Percentiles rank a stretch among this genome's conserved stretches.
phyloP scores from a whole-genome alignment of 2,797 vertebrate genomes.

The Semaprochilodus insignis region DNA sequence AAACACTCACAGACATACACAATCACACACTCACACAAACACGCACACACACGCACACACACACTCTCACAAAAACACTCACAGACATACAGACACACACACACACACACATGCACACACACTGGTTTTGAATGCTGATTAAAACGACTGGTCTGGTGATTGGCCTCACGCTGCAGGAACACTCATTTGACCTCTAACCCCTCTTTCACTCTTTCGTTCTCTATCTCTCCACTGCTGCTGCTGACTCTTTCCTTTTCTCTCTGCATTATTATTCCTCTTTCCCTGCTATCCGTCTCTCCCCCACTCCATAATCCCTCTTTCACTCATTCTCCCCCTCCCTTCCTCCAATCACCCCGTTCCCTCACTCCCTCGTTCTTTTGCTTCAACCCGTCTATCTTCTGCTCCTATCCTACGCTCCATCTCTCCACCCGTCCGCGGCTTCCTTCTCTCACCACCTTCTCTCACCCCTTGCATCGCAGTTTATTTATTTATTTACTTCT shows the following conservation, averaged over 20 bases:
- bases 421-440: conserved; percentile 50
- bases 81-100: conserved; percentile 1
- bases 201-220: conserved; percentile 47
- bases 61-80: too few relatives aligned
- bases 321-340: conserved; percentile 8
- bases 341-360: conserved; percentile 44
- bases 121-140: conserved; percentile 74
- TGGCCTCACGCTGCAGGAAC: conserved; percentile 76
- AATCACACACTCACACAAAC: not conserved
- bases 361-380: conserved; percentile 50
- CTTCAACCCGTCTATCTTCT: conserved; percentile 61
- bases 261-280: conserved; percentile 74
- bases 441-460: conserved; percentile 45
- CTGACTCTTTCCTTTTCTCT: conserved; percentile 24
- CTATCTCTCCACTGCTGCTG: not conserved
- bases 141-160: conserved; percentile 81
- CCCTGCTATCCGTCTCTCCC: conserved; percentile 58
- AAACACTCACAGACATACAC: conserved; percentile 1
- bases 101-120: conserved; percentile 31
- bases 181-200: conserved; percentile 78
- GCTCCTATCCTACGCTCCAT: conserved; percentile 38
- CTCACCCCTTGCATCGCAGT: conserved; percentile 41
- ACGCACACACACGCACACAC: not conserved
- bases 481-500: conserved; percentile 45
- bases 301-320: conserved; percentile 52